Evolutionary conservation across 2,888 invertebrate genomes (phyloP), one percentile per base, ranked within the genome.

Genomic region (Meghimatium bilineatum): DNA sequence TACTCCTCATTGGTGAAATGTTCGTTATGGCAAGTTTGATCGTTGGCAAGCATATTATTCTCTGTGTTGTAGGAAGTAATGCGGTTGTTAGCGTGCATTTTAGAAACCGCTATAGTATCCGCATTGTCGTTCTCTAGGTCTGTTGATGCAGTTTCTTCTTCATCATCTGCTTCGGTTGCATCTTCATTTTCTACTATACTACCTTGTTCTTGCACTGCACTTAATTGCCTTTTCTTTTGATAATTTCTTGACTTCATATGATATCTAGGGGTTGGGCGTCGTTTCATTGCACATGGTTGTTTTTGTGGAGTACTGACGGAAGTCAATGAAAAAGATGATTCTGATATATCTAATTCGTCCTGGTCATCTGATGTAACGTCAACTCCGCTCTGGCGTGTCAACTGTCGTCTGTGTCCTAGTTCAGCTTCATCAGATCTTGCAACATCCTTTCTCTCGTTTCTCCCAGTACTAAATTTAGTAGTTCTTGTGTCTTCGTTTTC

Each of bases 321-420:
- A 10, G 56, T 77, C 1, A 17, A 8, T 6, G 77, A 36, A 12
- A 78, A 36, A n/a, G 83, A 78, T 3, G 44, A 20, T 17, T 72
- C n/a, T 10, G 38, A 29, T 32, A 44, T 29, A 26, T 78, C 63
- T 32, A 78, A 60, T 26, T 36, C 32, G 34, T 78, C 83, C 26
- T 78, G 78, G 26, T 78, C 78, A 69, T 34, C 72, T 0, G 77
- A 36, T 23, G 71, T 60, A 1, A 44, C 72, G 32, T 78, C 72
- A 29, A 72, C 49, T 56, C 83, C 78, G 23, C n/a, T 56, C 44
- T 83, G 83, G 32, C 82, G 75, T 29, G 67, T 66, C 20, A 82
- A 36, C 56, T 38, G 81, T 23, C 74, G 74, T 49, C 66, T n/a
- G 23, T 67, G 20, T n/a, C 44, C 49, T 8, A 29, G 38, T n/a